Evolutionary conservation across 2,888 invertebrate species (phyloP), one percentile per base, ranked within the genome.

Genomic region (Tolmerus cingulatus): DNA sequence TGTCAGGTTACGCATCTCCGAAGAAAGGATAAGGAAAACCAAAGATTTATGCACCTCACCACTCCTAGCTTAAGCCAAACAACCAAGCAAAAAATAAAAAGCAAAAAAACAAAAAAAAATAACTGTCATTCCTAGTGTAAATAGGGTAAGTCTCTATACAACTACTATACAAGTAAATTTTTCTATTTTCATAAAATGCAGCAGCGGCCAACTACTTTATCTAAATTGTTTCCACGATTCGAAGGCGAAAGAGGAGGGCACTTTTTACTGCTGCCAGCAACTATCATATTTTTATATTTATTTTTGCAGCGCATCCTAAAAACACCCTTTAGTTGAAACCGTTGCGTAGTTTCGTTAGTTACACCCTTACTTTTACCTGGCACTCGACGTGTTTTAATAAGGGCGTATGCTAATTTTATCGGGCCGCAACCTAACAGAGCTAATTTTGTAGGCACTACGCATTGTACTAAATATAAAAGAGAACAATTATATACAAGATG

Each of bases 81-180:
- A 66, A 66, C 27, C 66, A 66, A 84, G 40, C 66, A 12, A 66
- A 37, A 34, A 34, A 84, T 4, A 7, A 34, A 34, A 30, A 30
- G 1, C 1, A 12, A 43, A 43, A 43, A 46, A 37, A 57, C 7
- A n/a, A n/a, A n/a, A n/a, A n/a, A n/a, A n/a, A n/a, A n/a, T n/a
- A n/a, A n/a, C n/a, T n/a, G n/a, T n/a, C n/a, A 84, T 66, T 84
- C 16, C 43, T 84, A 84, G 40, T 84, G 57, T 84, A 84, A 84
- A 84, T 66, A 84, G 66, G 34, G 37, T 66, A 82, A 82, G 82
- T 66, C 57, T 66, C 27, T 84, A 40, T 84, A 84, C 57, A 84
- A 66, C 66, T 66, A 34, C 34, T 66, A 66, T 40, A 84, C 46
- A 84, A 79, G 5, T 79, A 66, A 82, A 82, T 55, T 66, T 66